phyloP scores from a whole-genome alignment of 1,140 invertebrate genomes.

The Magallana angulata region DNA sequence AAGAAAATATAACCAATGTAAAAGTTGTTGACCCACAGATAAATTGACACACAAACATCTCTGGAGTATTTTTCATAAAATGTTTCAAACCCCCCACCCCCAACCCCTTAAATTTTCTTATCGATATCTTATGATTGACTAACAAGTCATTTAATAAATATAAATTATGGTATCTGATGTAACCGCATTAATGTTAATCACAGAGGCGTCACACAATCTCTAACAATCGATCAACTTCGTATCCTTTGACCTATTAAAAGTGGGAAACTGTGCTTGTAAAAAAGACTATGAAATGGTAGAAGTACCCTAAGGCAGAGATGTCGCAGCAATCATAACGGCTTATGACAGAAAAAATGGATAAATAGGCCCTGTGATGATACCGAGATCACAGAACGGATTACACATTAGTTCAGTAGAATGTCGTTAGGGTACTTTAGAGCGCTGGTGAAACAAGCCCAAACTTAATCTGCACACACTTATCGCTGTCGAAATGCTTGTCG shows the following conservation, averaged over 20 bases:
- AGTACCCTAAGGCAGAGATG: not conserved
- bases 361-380: not conserved
- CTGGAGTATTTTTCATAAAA: no score
- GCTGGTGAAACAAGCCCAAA: not conserved
- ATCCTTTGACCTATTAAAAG: not conserved
- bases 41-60: no score
- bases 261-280: not conserved
- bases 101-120: no score
- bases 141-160: no score
- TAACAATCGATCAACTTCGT: not conserved
- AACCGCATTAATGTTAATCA: no score
- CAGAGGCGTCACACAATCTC: not conserved
- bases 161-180: no score
- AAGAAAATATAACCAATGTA: no score
- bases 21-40: no score
- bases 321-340: not conserved
- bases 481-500: no score
- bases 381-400: not conserved
- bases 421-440: not conserved
- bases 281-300: not conserved
- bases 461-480: not conserved
- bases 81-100: no score
- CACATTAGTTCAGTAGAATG: not conserved
- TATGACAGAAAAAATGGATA: conserved; percentile 10
- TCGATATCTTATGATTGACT: no score